Evolutionary conservation across 1,140 invertebrate species (phyloP), one percentile per base, ranked within the genome.

Genomic region (Nomia melanderi): DNA sequence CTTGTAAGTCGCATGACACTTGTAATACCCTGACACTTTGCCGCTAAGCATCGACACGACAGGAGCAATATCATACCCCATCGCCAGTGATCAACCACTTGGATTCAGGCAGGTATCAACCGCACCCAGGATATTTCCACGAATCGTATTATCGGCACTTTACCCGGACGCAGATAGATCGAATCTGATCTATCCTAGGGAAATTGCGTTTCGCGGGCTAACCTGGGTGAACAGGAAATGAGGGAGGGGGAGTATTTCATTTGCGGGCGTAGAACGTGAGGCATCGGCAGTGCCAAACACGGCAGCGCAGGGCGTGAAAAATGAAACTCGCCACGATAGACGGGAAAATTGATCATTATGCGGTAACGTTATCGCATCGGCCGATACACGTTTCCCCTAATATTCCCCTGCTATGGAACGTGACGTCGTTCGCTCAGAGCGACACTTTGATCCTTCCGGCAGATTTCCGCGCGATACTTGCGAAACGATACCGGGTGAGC

Each of bases 181-280:
- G 74, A 78, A 86, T 82, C 76, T 79, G 72, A 81, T 83, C 81
- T 70, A 82, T 77, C 56, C 54, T 47, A 64, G 59, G 67, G 70
- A 83, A 85, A 86, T 83, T 79, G 41, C 59, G 66, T 83, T 78
- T 72, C 53, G 17, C 23, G 20, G 63, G 17, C 17, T n/a, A 6
- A 5, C 53, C 29, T 14, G 23, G 3, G 2, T 11, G 41, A 44
- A 12, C 11, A 12, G 41, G 41, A 17, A 14, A 3, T 25, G 29
- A 12, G n/a, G n/a, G n/a, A n/a, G n/a, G n/a, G n/a, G n/a, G n/a
- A n/a, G n/a, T n/a, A 31, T 33, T 57, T 29, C 39, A 44, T 67
- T 59, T 29, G 53, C 39, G 23, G n/a, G 2, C 8, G 20, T 27
- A 8, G 17, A 23, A 31, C n/a, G 25, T 44, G 31, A 12, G 14